phyloP scores from a whole-genome alignment of 2,797 vertebrate species.

The Rhadinocentrus ornatus region DNA sequence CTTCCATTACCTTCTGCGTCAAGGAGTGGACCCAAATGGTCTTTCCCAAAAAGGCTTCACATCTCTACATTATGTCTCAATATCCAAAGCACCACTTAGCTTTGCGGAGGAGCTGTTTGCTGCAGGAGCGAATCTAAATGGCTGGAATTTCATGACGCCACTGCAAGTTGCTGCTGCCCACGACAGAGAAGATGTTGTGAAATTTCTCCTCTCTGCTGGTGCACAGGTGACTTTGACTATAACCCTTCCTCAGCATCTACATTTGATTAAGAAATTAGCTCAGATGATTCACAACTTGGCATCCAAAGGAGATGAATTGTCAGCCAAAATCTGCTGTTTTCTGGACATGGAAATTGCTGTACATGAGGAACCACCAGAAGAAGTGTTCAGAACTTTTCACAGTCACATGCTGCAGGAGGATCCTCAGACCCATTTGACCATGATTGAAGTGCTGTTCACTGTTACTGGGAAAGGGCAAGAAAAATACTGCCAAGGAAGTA shows the following conservation, averaged over 20 bases:
- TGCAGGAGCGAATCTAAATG: constrained; percentile 46
- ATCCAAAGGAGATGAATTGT: constrained; percentile 11
- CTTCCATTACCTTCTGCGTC: constrained; percentile 2
- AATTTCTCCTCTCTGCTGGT: constrained; percentile 44
- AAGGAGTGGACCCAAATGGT: neutral
- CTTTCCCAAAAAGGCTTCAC: fast-evolving
- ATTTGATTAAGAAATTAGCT: constrained; percentile 8
- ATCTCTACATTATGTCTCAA: constrained; percentile 59
- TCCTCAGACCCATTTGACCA: constrained; percentile 18
- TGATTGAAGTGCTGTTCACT: constrained; percentile 43
- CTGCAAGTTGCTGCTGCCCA: constrained; percentile 31
- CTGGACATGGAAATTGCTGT: neutral
- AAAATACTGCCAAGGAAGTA: constrained; percentile 27
- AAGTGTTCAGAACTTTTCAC: constrained; percentile 33
- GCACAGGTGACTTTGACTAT: fast-evolving
- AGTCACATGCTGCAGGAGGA: constrained; percentile 54
- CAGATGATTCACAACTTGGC: constrained; percentile 26
- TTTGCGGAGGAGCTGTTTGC: constrained; percentile 57
- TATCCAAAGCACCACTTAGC: neutral
- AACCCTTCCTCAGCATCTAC: fast-evolving
- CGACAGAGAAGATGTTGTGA: constrained; percentile 40
- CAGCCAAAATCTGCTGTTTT: constrained; percentile 13
- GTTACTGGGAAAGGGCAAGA: fast-evolving
- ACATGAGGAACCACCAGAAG: fast-evolving
- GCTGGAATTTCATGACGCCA: neutral